These are phyloP conservation scores for Triplophysa bombifrons DNA, from an alignment of 2,797 vertebrate genomes.

Conservation along the genomic window DNA sequence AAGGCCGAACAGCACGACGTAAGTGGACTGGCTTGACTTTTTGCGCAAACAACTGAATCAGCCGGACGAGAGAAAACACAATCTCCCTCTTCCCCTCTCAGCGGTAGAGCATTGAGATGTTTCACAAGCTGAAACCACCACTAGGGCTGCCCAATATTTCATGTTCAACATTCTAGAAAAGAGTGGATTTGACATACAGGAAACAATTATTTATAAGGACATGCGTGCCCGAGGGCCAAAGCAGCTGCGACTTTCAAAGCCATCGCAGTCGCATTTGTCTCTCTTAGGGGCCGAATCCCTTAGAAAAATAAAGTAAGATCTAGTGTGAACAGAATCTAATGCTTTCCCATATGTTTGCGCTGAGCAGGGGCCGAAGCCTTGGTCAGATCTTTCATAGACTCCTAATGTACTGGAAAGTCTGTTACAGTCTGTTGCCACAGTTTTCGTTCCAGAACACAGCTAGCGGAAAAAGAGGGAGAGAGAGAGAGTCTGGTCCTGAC, in stretches of 20 bases:
- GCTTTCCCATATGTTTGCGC: slow-evolving; percentile 84
- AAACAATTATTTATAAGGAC: slow-evolving; percentile 76
- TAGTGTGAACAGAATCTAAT: slow-evolving; percentile 74
- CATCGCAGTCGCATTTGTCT: slow-evolving; percentile 72
- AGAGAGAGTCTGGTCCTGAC: slow-evolving; percentile 50
- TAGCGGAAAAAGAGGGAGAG: slow-evolving; percentile 61
- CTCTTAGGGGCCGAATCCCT: slow-evolving; percentile 67
- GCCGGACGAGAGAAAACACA: background rate
- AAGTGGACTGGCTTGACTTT: slow-evolving; percentile 24
- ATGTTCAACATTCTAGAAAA: slow-evolving; percentile 62
- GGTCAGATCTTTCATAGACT: slow-evolving; percentile 85
- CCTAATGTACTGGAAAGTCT: slow-evolving; percentile 94
- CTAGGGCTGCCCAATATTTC: slow-evolving; percentile 49
- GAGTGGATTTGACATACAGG: slow-evolving; percentile 69
- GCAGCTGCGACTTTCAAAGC: slow-evolving; percentile 72
- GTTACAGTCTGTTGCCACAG: slow-evolving; percentile 77
- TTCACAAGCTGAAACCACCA: slow-evolving; percentile 39
- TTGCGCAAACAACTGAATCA: slow-evolving; percentile 42
- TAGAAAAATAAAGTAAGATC: slow-evolving; percentile 74
- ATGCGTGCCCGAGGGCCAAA: slow-evolving; percentile 65
- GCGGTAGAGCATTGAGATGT: slow-evolving; percentile 37
- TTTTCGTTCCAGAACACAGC: slow-evolving; percentile 77
- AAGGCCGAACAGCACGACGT: slow-evolving; percentile 21
- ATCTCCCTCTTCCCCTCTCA: slow-evolving; percentile 13
- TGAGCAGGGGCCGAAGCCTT: slow-evolving; percentile 72